Evolutionary conservation across 2,113 vertebrate species (phyloP).

Genomic region (Sarotherodon lohbergeri): DNA sequence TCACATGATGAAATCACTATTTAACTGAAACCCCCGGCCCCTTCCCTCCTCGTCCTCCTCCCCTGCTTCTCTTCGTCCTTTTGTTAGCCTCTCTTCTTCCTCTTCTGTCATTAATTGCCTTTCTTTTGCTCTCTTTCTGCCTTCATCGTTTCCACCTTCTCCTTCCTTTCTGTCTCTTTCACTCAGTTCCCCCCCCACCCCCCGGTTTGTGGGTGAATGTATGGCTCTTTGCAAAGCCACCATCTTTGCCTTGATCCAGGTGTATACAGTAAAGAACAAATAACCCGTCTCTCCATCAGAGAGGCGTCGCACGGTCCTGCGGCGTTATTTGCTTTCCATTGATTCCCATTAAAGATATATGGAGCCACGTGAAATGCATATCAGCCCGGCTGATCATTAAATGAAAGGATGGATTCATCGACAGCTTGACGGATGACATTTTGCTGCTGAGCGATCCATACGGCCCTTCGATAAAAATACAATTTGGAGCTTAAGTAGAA

Average conservation of each 20-base stretch:
- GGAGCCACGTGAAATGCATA: conserved; percentile 70
- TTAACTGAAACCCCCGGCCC: conserved; percentile 80
- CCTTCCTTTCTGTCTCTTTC: conserved; percentile 52
- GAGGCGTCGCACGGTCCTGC: conserved; percentile 45
- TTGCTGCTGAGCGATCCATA: conserved; percentile 67
- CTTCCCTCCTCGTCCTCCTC: conserved; percentile 36
- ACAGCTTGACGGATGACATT: conserved; percentile 79
- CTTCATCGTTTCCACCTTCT: conserved; percentile 31
- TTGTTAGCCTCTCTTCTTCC: neutral
- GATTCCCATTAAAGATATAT: conserved; percentile 72
- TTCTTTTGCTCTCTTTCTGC: conserved; percentile 20
- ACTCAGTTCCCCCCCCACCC: neutral
- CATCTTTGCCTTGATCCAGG: conserved; percentile 5
- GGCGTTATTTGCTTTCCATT: conserved; percentile 66
- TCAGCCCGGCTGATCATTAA: conserved; percentile 69
- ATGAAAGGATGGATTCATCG: conserved; percentile 73
- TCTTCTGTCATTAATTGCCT: conserved; percentile 43
- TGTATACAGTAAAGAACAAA: conserved; percentile 22
- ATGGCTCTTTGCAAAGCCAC: conserved; percentile 3
- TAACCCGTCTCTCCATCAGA: conserved; percentile 42
- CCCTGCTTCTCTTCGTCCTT: conserved; percentile 15
- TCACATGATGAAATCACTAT: conserved; percentile 88
- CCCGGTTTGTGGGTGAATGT: neutral
- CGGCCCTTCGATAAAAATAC: conserved; percentile 70
- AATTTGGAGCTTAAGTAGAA: conserved; percentile 64